Conservation (phyloP, 2,113 vertebrate species). For the Pelusios castaneus region DNA sequence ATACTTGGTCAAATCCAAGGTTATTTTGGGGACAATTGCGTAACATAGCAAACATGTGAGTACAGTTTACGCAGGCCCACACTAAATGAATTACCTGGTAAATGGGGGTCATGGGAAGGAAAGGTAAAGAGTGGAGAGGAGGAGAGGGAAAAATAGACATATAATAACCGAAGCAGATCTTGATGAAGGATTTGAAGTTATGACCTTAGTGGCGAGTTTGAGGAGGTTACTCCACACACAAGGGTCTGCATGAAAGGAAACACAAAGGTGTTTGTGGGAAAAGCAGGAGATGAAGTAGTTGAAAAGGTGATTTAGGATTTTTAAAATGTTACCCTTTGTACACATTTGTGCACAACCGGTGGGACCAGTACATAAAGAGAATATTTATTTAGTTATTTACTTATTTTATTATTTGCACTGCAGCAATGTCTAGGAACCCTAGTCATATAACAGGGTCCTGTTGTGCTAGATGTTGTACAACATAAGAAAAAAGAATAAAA, state of each 20-base stretch:
- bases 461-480: background rate
- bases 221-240: background rate
- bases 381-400: background rate
- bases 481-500: background rate
- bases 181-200: background rate
- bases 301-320: background rate
- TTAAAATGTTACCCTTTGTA: background rate
- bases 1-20: rapidly evolving
- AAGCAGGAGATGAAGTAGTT: too few relatives aligned
- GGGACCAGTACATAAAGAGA: background rate
- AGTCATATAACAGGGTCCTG: background rate
- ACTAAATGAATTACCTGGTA: too few relatives aligned
- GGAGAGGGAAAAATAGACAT: too few relatives aligned
- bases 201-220: background rate
- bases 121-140: too few relatives aligned
- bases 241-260: background rate
- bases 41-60: background rate
- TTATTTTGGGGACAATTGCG: background rate
- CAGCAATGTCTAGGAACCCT: background rate
- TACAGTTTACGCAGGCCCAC: too few relatives aligned
- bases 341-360: background rate
- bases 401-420: background rate
- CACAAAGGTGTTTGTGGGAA: background rate
- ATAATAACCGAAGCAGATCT: background rate
- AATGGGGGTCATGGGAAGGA: too few relatives aligned